phyloP scores from a whole-genome alignment of 2,888 invertebrate species.

The Miltochrista miniata region DNA sequence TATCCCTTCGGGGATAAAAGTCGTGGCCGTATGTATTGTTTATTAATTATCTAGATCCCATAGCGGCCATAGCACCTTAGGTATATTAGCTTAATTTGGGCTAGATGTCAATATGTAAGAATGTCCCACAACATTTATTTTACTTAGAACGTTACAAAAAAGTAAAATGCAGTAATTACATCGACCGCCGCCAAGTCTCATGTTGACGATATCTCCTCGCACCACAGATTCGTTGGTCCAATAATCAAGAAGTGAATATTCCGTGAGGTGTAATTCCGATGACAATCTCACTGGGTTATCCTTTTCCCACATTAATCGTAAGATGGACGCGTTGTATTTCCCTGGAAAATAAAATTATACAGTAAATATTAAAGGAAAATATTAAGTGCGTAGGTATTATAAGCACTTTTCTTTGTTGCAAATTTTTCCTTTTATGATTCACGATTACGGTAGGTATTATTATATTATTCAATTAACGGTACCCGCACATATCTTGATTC shows the following conservation, averaged over 20 bases:
- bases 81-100: too few relatives aligned
- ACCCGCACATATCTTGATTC: too few relatives aligned
- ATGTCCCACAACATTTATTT: too few relatives aligned
- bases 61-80: too few relatives aligned
- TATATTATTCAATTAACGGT: too few relatives aligned
- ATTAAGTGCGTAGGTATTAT: constrained; percentile 2
- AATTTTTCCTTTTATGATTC: constrained; percentile 23
- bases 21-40: too few relatives aligned
- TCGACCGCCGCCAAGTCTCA: constrained; percentile 89
- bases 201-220: constrained; percentile 86
- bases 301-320: constrained; percentile 90
- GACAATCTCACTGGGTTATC: constrained; percentile 89
- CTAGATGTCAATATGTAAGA: too few relatives aligned
- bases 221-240: constrained; percentile 89
- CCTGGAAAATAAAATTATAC: constrained; percentile 74
- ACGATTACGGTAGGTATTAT: constrained; percentile 5
- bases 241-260: constrained; percentile 88
- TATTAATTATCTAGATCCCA: too few relatives aligned
- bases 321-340: constrained; percentile 91
- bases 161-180: constrained; percentile 65
- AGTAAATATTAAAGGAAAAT: constrained; percentile 31
- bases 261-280: constrained; percentile 90
- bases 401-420: neutral
- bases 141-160: constrained; percentile 43
- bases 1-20: too few relatives aligned